These are phyloP conservation scores for Anagrus nilaparvatae DNA, from an alignment of 1,140 invertebrate species.

Conservation along the genomic window DNA sequence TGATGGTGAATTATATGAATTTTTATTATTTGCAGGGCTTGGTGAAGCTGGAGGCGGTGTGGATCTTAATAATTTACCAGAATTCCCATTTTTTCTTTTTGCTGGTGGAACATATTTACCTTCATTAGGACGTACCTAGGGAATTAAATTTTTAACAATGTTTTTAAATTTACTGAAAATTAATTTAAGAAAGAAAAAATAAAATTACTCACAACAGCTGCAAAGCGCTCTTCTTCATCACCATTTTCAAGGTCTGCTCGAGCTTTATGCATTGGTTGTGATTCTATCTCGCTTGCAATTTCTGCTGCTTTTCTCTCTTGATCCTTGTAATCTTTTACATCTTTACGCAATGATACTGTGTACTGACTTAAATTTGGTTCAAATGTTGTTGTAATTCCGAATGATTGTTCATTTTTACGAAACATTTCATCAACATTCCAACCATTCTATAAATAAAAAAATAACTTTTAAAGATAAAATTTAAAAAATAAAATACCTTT, in stretches of 20 bases:
- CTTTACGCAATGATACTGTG: slow-evolving; percentile 72
- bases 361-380: slow-evolving; percentile 77
- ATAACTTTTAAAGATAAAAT: not conserved
- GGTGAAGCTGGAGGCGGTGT: slow-evolving; percentile 44
- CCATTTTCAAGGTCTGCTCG: slow-evolving; percentile 81
- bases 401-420: slow-evolving; percentile 78
- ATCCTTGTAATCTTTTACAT: slow-evolving; percentile 75
- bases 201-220: slow-evolving; percentile 50
- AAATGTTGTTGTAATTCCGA: slow-evolving; percentile 81
- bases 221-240: slow-evolving; percentile 79
- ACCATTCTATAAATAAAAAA: slow-evolving; percentile 56
- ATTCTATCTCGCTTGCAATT: slow-evolving; percentile 85
- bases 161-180: slow-evolving; percentile 2
- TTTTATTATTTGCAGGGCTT: slow-evolving; percentile 31
- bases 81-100: slow-evolving; percentile 57
- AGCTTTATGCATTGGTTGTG: slow-evolving; percentile 66
- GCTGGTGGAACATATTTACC: slow-evolving; percentile 70
- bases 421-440: slow-evolving; percentile 96
- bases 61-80: slow-evolving; percentile 46
- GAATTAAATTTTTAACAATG: slow-evolving; percentile 7
- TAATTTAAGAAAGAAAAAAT: no score
- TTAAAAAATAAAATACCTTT: not conserved
- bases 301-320: slow-evolving; percentile 61
- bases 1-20: slow-evolving; percentile 33
- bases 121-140: slow-evolving; percentile 27